These are phyloP conservation scores for Anthopleura sola DNA, from an alignment of 64 coral and sea anemone genomes.

Conservation along the genomic window DNA sequence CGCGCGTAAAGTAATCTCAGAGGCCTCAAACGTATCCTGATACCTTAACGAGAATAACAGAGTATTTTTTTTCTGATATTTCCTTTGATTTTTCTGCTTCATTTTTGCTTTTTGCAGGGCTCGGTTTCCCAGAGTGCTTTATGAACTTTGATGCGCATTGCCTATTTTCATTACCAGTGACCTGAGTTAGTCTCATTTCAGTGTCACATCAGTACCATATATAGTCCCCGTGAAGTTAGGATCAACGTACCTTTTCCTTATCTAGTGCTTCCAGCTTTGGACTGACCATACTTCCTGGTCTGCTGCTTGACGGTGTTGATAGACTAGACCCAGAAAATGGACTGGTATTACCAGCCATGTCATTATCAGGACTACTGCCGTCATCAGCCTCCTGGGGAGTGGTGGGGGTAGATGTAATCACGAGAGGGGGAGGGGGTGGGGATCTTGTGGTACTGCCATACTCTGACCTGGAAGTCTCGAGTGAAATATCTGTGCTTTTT, in stretches of 20 bases:
- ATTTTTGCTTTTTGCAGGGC: no score
- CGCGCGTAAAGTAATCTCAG: no score
- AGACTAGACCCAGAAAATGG: constrained; percentile 62
- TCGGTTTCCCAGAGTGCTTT: no score
- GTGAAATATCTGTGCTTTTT: not conserved
- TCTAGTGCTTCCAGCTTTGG: constrained; percentile 87
- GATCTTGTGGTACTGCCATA: not conserved
- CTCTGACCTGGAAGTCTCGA: not conserved
- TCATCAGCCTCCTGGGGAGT: constrained; percentile 17
- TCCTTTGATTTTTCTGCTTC: no score
- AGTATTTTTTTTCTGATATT: no score
- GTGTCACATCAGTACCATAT: no score
- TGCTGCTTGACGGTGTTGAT: constrained; percentile 63
- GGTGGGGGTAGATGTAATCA: constrained; percentile 75
- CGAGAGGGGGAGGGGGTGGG: constrained; percentile 40
- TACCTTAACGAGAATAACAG: no score
- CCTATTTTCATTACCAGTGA: no score
- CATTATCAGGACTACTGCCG: constrained; percentile 16
- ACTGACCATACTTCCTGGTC: constrained; percentile 77
- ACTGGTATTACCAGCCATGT: constrained; percentile 36
- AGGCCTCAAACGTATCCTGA: no score
- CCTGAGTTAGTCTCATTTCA: no score
- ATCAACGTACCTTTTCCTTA: constrained; percentile 77
- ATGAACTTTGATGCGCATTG: no score
- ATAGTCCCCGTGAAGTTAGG: no score